Percentiles rank a stretch among this genome's conserved stretches.
Conservation (phyloP, 1,140 invertebrate genomes). For the Pomacea maculata region DNA sequence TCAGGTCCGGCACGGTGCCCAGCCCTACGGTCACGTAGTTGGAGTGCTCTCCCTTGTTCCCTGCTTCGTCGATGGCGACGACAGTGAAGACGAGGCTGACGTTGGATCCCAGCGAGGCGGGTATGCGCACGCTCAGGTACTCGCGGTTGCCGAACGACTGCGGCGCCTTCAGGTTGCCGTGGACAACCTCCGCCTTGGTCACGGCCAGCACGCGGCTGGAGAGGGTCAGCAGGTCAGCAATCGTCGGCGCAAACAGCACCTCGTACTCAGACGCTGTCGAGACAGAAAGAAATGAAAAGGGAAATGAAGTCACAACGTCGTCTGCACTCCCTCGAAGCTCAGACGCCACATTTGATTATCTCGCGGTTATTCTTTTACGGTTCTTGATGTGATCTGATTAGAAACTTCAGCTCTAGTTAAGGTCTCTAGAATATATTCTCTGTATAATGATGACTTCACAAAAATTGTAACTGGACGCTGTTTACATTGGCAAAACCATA, state of each 20-base stretch:
- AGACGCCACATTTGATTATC: too few species aligned
- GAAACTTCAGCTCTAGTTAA: too few species aligned
- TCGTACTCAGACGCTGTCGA: conserved; percentile 67
- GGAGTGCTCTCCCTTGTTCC: conserved; percentile 67
- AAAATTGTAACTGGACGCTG: too few species aligned
- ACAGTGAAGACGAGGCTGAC: conserved; percentile 65
- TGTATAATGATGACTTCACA: too few species aligned
- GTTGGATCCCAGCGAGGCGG: conserved; percentile 1
- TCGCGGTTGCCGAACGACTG: conserved; percentile 26
- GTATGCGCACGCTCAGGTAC: conserved; percentile 21
- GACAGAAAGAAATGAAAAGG: conserved; percentile 32
- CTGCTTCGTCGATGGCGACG: conserved; percentile 65
- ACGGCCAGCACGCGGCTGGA: conserved; percentile 52
- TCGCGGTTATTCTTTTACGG: too few species aligned
- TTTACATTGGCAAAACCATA: too few species aligned
- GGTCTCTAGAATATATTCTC: too few species aligned
- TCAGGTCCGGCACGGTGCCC: conserved; percentile 27
- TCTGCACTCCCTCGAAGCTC: too few species aligned
- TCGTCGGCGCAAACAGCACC: conserved; percentile 54
- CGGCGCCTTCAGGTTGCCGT: conserved; percentile 31
- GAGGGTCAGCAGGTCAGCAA: conserved; percentile 65
- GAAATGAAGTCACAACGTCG: neutral
- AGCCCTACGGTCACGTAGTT: conserved; percentile 67
- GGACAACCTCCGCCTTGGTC: conserved; percentile 17
- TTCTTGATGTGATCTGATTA: too few species aligned